phyloP scores from a whole-genome alignment of 2,888 invertebrate genomes.

The Trisateles emortualis region DNA sequence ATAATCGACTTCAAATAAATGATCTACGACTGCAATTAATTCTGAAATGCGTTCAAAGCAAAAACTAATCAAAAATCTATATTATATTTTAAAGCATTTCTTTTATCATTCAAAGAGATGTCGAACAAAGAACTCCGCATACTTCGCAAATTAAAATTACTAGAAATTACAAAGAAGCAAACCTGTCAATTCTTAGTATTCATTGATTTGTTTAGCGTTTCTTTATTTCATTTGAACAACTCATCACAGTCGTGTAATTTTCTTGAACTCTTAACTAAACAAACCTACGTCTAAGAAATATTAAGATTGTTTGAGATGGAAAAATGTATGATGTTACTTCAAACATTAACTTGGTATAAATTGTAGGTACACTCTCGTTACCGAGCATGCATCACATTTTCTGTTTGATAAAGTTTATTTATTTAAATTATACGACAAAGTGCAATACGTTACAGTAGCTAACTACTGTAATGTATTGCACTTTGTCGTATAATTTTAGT shows the following conservation, averaged over 20 bases:
- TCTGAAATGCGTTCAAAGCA: neutral
- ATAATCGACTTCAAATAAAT: neutral
- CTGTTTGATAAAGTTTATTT: neutral
- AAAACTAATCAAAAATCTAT: neutral
- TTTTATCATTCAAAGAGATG: conserved; percentile 1
- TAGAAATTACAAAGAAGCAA: neutral
- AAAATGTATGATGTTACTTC: conserved; percentile 3
- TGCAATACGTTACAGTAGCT: neutral
- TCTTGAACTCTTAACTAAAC: conserved; percentile 4
- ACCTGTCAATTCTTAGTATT: conserved; percentile 9
- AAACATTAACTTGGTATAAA: conserved; percentile 7
- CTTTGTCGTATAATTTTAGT: too few relatives aligned
- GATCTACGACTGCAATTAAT: neutral
- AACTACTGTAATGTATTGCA: too few relatives aligned
- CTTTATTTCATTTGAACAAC: conserved; percentile 5
- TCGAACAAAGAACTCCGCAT: neutral
- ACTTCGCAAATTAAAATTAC: conserved; percentile 5
- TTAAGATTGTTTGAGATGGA: conserved; percentile 10
- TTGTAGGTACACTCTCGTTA: conserved; percentile 1
- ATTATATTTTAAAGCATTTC: neutral
- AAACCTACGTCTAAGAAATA: neutral
- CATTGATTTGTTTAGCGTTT: conserved; percentile 10
- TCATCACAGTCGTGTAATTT: conserved; percentile 7
- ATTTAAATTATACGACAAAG: neutral
- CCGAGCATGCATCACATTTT: neutral